A percentile compares a stretch with the other conserved stretches of the same genome.
Evolutionary conservation across 2,888 invertebrate genomes (phyloP).

Genomic region (Bhutanitis thaidina): DNA sequence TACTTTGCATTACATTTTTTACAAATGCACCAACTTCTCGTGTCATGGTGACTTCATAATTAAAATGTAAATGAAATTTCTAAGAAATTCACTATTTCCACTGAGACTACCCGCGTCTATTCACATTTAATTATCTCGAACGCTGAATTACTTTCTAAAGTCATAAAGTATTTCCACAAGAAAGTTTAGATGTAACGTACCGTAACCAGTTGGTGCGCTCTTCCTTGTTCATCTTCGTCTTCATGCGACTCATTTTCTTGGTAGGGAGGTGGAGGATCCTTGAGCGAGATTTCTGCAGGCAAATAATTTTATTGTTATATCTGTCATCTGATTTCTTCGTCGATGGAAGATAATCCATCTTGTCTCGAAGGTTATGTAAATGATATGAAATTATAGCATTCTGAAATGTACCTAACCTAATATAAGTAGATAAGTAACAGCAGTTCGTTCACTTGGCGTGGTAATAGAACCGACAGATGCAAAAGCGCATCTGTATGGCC

Average conservation of each 20-base stretch:
- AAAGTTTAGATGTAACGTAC: constrained; percentile 17
- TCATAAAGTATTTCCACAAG: not conserved
- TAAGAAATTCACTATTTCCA: constrained; percentile 6
- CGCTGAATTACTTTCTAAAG: constrained; percentile 4
- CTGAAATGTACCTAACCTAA: too few relatives aligned
- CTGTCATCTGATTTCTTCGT: too few relatives aligned
- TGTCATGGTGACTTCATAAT: constrained; percentile 1
- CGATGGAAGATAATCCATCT: too few relatives aligned
- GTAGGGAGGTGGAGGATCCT: constrained; percentile 68
- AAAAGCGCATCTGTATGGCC: too few relatives aligned
- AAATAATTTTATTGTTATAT: constrained; percentile 10
- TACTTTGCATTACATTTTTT: not conserved
- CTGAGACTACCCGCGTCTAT: not conserved
- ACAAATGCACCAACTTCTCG: too few relatives aligned
- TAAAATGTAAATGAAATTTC: constrained; percentile 12
- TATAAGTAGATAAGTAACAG: too few relatives aligned
- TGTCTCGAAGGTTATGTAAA: too few relatives aligned
- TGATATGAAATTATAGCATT: too few relatives aligned
- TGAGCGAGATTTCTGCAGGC: constrained; percentile 59
- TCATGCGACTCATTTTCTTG: constrained; percentile 47
- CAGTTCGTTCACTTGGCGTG: too few relatives aligned
- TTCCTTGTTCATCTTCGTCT: constrained; percentile 28
- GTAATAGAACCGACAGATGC: too few relatives aligned
- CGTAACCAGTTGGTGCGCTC: constrained; percentile 19
- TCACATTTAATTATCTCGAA: constrained; percentile 6